Evolutionary conservation across 2,113 vertebrate genomes (phyloP).

Genomic region (Heteronetta atricapilla): DNA sequence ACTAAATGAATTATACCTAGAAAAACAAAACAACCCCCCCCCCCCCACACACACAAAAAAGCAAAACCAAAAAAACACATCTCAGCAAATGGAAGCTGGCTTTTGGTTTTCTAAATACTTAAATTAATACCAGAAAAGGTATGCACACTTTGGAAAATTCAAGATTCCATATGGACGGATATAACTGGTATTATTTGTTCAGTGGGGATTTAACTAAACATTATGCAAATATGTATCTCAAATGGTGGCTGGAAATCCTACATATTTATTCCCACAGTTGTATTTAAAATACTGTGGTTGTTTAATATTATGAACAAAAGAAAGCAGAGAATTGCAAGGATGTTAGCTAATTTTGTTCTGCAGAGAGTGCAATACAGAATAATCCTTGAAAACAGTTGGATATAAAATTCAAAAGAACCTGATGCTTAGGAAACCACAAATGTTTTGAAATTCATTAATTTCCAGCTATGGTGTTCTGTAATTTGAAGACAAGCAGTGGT

Average conservation of each 20-base stretch:
- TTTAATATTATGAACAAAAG: conserved; percentile 44
- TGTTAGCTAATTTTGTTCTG: conserved; percentile 40
- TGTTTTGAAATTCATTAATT: conserved; percentile 52
- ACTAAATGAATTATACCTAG: background rate
- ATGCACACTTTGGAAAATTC: conserved; percentile 23
- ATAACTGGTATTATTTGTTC: conserved; percentile 41
- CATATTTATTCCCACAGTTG: conserved; percentile 41
- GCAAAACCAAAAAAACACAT: background rate
- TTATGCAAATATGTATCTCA: conserved; percentile 59
- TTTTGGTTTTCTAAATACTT: background rate
- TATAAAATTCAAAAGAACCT: conserved; percentile 49
- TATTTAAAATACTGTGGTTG: conserved; percentile 38
- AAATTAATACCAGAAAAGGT: conserved; percentile 19
- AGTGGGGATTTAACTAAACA: conserved; percentile 45
- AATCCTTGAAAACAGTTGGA: conserved; percentile 59
- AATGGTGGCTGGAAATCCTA: conserved; percentile 47
- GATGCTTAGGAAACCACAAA: background rate
- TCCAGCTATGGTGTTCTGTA: background rate
- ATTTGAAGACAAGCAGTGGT: background rate
- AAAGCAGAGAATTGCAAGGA: conserved; percentile 37
- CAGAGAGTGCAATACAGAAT: conserved; percentile 44
- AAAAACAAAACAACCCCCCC: background rate
- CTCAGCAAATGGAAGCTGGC: background rate
- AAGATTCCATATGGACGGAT: conserved; percentile 30
- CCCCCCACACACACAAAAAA: too few relatives aligned